Base-by-base conservation (phyloP, 2,797 vertebrate genomes). In the Coreius guichenoti region DNA sequence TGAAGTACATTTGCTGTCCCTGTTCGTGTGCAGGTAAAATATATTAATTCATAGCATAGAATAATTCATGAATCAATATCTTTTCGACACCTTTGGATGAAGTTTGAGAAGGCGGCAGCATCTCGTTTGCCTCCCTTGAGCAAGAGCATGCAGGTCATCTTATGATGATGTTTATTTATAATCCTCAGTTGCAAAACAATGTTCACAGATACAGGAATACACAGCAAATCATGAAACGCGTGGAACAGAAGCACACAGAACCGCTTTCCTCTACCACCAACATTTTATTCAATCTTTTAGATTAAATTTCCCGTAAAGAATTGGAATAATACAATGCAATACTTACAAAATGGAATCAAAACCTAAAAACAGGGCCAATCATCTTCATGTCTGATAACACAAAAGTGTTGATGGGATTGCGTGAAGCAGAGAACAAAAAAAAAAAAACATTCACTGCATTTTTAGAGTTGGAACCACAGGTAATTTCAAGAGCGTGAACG, bases 251-350 rank as follows among this genome's bases (percentile, higher is more conserved):
- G 90, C 67, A 91, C n/a, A 88, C 83, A 70, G n/a, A 81, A 33
- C 76, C 3, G 21, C 82, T 86, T 86, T 94, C 90, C 92, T 94
- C 92, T 93, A 93, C 90, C 94, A 95, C 93, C 93, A 93, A 92
- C 86, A 91, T 92, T 96, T 96, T 96, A 96, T 95, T 96, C 91
- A 94, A 94, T 93, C 91, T 92, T 93, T 95, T 92, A 93, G 91
- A 93, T 94, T 91, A 91, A 79, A 86, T 90, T 89, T 93, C 93
- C 90, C 93, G 86, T 91, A 90, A 93, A 93, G 88, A 94, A 93
- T 86, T 94, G 91, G 91, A 95, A 94, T 94, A 93, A 95, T 90
- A 93, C 91, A 94, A 94, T 93, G 93, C 93, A 93, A 92, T 93
- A 95, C 94, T 95, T 95, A 95, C 93, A 94, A 94, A 95, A 95